Evolutionary conservation across 2,888 invertebrate genomes (phyloP).

Genomic region (Mimumesa dahlbomi): DNA sequence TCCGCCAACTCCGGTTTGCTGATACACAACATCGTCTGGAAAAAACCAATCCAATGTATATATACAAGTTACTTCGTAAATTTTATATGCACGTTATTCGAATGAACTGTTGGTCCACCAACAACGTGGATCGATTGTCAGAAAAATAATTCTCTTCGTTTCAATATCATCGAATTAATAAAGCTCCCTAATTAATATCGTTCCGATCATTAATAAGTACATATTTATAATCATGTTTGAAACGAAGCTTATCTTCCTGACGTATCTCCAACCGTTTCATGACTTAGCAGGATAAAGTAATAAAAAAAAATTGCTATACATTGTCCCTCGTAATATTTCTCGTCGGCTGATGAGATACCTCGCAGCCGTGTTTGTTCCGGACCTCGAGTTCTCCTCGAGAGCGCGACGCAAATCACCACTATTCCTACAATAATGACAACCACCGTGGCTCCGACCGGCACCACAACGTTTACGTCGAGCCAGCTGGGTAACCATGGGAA

Average conservation of each 20-base stretch:
- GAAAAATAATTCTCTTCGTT: constrained; percentile 3
- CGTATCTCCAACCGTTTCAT: constrained; percentile 24
- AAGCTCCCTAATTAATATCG: not conserved
- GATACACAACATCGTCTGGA: constrained; percentile 94
- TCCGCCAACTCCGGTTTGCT: constrained; percentile 88
- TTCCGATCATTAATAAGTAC: too few relatives aligned
- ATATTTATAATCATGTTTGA: too few relatives aligned
- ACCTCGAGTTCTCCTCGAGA: constrained; percentile 88
- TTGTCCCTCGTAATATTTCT: constrained; percentile 81
- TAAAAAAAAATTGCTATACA: constrained; percentile 75
- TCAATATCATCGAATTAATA: not conserved
- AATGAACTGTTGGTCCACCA: constrained; percentile 32
- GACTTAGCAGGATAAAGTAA: constrained; percentile 60
- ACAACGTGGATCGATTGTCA: constrained; percentile 46
- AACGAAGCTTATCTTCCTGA: constrained; percentile 23
- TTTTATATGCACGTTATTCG: constrained; percentile 11
- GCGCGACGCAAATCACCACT: constrained; percentile 93
- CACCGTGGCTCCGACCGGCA: constrained; percentile 93
- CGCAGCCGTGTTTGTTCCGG: constrained; percentile 88
- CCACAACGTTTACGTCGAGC: constrained; percentile 94
- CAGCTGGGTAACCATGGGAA: constrained; percentile 92
- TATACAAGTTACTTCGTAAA: too few relatives aligned
- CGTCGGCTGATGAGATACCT: constrained; percentile 83
- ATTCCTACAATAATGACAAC: constrained; percentile 95
- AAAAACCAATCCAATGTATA: too few relatives aligned